These are phyloP conservation scores for Pangasius djambal DNA, from an alignment of 2,797 vertebrate genomes.

Conservation along the genomic window DNA sequence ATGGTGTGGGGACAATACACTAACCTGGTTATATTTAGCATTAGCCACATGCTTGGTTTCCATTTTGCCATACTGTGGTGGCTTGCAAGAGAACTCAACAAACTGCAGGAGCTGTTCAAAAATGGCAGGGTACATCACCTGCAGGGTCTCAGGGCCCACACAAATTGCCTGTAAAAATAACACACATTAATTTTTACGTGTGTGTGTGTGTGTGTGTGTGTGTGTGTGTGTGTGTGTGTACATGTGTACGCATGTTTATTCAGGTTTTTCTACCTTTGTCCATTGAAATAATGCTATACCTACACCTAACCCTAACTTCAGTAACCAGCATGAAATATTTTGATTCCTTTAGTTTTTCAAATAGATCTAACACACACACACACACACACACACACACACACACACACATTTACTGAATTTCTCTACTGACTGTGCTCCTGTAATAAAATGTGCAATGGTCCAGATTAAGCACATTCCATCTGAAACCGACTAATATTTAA, in stretches of 20 bases:
- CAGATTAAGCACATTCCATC: neutral
- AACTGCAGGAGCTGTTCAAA: conserved; percentile 96
- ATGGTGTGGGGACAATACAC: conserved; percentile 17
- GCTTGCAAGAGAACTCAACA: conserved; percentile 98
- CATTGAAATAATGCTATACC: too few species aligned
- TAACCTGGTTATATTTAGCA: conserved; percentile 99
- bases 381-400: neutral
- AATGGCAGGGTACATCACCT: conserved; percentile 99
- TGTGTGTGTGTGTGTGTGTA: too few species aligned
- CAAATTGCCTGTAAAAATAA: conserved; percentile 89
- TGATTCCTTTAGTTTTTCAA: neutral
- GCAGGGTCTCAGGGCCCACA: conserved; percentile 95
- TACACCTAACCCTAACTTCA: neutral
- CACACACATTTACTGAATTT: neutral
- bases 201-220: too few species aligned
- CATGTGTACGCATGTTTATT: too few species aligned
- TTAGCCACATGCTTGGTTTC: conserved; percentile 99
- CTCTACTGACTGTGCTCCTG: neutral
- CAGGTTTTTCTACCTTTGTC: neutral
- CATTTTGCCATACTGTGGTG: conserved; percentile 95
- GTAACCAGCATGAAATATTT: neutral
- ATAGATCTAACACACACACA: neutral
- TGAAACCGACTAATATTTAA: neutral
- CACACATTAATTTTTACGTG: neutral
- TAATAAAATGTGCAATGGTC: neutral